Evolutionary conservation across 2,888 invertebrate species (phyloP).

Genomic region (Acleris laterana): DNA sequence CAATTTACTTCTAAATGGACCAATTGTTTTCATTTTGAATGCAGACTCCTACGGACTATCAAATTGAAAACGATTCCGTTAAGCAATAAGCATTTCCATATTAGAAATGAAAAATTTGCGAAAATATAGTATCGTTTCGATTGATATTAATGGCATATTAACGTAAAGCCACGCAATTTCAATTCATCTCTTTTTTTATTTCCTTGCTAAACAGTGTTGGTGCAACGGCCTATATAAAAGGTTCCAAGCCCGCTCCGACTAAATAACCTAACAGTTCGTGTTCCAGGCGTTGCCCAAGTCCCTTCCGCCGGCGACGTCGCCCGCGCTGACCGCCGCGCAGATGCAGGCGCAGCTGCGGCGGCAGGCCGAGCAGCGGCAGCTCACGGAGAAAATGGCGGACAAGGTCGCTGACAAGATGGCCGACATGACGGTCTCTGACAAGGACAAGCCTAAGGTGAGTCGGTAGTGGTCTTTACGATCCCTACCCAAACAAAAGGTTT

Average conservation of each 20-base stretch:
- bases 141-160: too few relatives aligned
- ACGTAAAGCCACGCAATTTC: too few relatives aligned
- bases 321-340: conserved; percentile 41
- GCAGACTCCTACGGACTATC: too few relatives aligned
- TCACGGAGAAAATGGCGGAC: conserved; percentile 55
- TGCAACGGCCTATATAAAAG: background rate
- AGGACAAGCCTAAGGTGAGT: conserved; percentile 63
- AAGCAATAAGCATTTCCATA: too few relatives aligned
- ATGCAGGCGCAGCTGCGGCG: conserved; percentile 60
- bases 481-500: too few relatives aligned
- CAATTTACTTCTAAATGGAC: too few relatives aligned
- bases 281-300: conserved; percentile 70
- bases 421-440: conserved; percentile 66
- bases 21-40: too few relatives aligned
- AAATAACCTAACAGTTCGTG: conserved; percentile 26
- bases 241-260: conserved; percentile 13
- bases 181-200: too few relatives aligned
- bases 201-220: too few relatives aligned
- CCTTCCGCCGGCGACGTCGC: conserved; percentile 61
- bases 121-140: too few relatives aligned
- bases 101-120: too few relatives aligned
- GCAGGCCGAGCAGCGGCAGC: conserved; percentile 50
- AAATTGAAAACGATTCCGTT: too few relatives aligned
- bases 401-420: conserved; percentile 70
- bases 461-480: conserved; percentile 36